Conservation (phyloP, 2,113 vertebrate genomes). For the Sapajus apella region DNA sequence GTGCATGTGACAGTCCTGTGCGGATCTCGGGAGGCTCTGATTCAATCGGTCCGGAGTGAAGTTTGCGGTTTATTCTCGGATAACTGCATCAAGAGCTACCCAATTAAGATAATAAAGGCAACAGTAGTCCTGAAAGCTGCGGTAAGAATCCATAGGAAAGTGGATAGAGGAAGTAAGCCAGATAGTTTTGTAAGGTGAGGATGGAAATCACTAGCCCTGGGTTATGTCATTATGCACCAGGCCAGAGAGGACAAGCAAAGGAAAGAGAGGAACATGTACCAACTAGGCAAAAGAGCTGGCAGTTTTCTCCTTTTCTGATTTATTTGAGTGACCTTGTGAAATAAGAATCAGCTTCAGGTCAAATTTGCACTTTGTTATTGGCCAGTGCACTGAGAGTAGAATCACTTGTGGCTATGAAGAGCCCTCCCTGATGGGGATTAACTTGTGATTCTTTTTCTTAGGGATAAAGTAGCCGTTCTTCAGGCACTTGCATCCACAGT, state of each 20-base stretch:
- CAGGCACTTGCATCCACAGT: conserved; percentile 91
- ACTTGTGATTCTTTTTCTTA: conserved; percentile 75
- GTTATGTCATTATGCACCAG: not conserved
- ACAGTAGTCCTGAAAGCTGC: not conserved
- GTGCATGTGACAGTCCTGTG: not conserved
- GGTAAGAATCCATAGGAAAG: not conserved
- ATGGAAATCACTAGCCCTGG: not conserved
- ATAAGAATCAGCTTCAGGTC: not conserved
- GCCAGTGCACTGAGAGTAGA: not conserved
- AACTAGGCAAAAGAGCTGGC: not conserved
- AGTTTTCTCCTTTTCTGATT: not conserved
- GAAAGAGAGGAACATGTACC: not conserved
- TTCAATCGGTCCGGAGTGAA: not conserved
- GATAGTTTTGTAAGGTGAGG: not conserved
- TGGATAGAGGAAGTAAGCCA: not conserved
- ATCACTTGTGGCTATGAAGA: not conserved
- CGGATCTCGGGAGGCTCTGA: not conserved
- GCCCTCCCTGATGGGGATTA: not conserved
- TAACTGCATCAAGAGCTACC: not conserved
- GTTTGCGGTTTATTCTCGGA: not conserved
- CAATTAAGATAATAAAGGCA: not conserved
- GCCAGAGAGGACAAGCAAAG: not conserved
- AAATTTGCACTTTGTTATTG: not conserved
- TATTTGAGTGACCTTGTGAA: not conserved
- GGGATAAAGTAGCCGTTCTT: conserved; percentile 93